Evolutionary conservation across 2,797 vertebrate species (phyloP).

Genomic region (Zenarchopterus dispar): DNA sequence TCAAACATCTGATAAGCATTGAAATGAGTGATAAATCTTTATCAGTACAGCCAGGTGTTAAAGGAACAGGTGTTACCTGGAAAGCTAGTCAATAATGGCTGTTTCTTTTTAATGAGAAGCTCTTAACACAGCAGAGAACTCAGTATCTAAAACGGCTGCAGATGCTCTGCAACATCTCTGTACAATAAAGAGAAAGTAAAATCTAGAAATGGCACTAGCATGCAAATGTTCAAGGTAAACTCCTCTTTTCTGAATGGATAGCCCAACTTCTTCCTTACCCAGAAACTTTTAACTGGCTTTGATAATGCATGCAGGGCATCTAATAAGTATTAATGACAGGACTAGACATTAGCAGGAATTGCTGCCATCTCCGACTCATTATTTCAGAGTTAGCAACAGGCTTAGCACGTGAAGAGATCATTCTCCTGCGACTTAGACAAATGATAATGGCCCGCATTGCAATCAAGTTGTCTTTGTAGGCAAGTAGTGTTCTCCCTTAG

Average conservation of each 20-base stretch:
- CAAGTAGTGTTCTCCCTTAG: constrained; percentile 33
- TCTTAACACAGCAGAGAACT: constrained; percentile 66
- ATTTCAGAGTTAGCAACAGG: constrained; percentile 60
- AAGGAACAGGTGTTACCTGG: constrained; percentile 67
- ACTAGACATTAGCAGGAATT: constrained; percentile 65
- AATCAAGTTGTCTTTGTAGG: constrained; percentile 63
- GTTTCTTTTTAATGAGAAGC: constrained; percentile 75
- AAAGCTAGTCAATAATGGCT: constrained; percentile 65
- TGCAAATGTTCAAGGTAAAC: constrained; percentile 36
- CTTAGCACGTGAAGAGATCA: constrained; percentile 61
- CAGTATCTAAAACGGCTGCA: constrained; percentile 58
- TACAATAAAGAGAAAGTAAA: constrained; percentile 12
- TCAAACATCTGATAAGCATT: constrained; percentile 51
- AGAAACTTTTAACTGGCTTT: constrained; percentile 69
- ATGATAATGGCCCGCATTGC: constrained; percentile 64
- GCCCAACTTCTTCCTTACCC: constrained; percentile 40
- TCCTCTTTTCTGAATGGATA: constrained; percentile 28
- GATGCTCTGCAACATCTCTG: constrained; percentile 31
- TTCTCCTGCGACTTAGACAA: constrained; percentile 62
- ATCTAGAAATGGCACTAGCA: constrained; percentile 16
- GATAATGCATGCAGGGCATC: constrained; percentile 65
- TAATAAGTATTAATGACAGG: constrained; percentile 76
- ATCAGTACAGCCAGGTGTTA: constrained; percentile 65
- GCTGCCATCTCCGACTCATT: constrained; percentile 59
- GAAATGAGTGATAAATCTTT: constrained; percentile 67